Percentiles rank a stretch among this genome's conserved stretches.
These are phyloP conservation scores for Anthophora plumipes DNA, from an alignment of 2,888 invertebrate genomes.

Conservation along the genomic window DNA sequence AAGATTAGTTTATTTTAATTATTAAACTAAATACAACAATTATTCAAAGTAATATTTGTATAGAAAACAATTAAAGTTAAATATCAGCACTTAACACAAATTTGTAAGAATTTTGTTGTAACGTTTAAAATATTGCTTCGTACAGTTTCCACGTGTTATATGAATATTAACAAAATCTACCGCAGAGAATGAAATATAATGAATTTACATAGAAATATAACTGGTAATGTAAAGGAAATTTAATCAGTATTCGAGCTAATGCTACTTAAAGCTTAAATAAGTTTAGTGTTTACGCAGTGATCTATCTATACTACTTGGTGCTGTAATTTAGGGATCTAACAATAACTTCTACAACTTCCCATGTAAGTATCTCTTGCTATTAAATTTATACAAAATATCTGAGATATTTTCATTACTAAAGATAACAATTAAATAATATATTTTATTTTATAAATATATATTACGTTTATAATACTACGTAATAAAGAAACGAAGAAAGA, in stretches of 20 bases:
- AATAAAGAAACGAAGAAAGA: too few species aligned
- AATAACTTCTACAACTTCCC: not conserved
- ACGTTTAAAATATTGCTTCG: too few species aligned
- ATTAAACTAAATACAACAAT: too few species aligned
- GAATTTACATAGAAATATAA: not conserved
- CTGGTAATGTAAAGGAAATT: not conserved
- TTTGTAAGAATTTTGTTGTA: too few species aligned
- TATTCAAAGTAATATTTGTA: too few species aligned
- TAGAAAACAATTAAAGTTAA: too few species aligned
- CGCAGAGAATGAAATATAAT: too few species aligned
- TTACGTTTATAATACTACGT: too few species aligned
- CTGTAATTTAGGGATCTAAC: not conserved
- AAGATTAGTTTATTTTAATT: too few species aligned
- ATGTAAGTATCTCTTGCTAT: not conserved
- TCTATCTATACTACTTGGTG: constrained; percentile 11
- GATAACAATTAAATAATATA: not conserved
- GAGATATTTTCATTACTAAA: not conserved
- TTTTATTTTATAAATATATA: not conserved
- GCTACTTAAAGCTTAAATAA: not conserved
- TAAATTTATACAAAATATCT: not conserved
- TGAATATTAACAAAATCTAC: too few species aligned
- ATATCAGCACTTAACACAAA: too few species aligned
- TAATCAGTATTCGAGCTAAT: not conserved
- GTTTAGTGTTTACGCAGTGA: not conserved
- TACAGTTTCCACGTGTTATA: too few species aligned